Evolutionary conservation across 2,113 vertebrate species (phyloP), one percentile per base, ranked within the genome.

Genomic region (Mus spicilegus): DNA sequence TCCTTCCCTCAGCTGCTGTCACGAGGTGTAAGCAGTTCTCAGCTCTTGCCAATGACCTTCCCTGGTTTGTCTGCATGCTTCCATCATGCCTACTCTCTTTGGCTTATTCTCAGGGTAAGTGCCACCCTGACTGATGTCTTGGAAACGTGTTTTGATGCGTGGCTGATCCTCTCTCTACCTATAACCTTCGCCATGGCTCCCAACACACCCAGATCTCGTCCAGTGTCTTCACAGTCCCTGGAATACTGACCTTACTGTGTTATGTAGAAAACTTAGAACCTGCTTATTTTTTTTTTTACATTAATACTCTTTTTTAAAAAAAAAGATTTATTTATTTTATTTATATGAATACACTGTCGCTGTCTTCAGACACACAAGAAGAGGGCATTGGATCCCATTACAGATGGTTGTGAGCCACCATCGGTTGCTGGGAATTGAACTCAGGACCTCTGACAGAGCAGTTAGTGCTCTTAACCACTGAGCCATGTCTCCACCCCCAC

Each of bases 201-300:
- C 72, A 94, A 13, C 14, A 65, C 39, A 84, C 13, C 19, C 13
- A 82, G 87, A 39, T 75, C 86, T 33, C 67, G 30, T 51, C 22
- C 73, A 87, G 42, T 36, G 22, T 78, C 82, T 93, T 95, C 72
- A 28, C 13, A 63, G n/a, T 63, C 19, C 61, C 20, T 13, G 36
- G n/a, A 96, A 87, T 33, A 8, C 0, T 17, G 17, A 70, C 20
- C 26, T 5, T 76, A 28, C 16, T 85, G 7, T 89, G 28, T 84
- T 39, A 51, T 58, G 22, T 3, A 70, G 28, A 46, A 46, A 89
- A 1, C 70, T 67, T 70, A 75, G 13, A 93, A 70, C n/a, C 0
- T 19, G 51, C 90, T 78, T 39, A 49, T 49, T 92, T 69, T 73
- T 92, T 92, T 69, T 63, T 89, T 69, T 63, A 93, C 85, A 80